Evolutionary conservation across 2,888 invertebrate species (phyloP), one percentile per base, ranked within the genome.

Genomic region (Nematopogon swammerdamellus): DNA sequence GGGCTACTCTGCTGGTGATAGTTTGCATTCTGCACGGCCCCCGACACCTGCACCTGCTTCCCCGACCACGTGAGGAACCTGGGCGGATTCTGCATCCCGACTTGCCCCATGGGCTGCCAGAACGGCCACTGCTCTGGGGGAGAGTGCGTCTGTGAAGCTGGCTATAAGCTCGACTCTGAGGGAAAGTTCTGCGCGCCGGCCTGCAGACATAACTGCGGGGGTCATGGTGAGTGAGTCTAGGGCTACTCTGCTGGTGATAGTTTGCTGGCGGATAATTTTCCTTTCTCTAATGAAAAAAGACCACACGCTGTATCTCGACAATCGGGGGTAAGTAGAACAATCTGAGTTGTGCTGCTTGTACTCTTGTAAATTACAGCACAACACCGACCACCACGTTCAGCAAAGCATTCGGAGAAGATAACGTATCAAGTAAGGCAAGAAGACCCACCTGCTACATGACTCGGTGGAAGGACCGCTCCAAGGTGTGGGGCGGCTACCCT

Each of bases 101-200:
- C 86, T 0, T 89, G 88, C 51, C 88, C 88, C 0, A 81, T 85
- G 17, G 85, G 85, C 1, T 89, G 88, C 56, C 79, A 84, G 53
- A 83, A 88, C 54, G 88, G 88, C 0, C 72, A 80, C 2, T 89
- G 88, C 54, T 72, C 83, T 53, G 70, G 80, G 0, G 76, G 82
- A 1, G 76, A 77, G 30, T 91, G 91, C 53, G 70, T 81, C 6
- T 91, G 91, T 59, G 82, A 81, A 59, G 67, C 80, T 45, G 79
- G 87, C 1, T 86, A 73, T 58, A 74, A 64, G 25, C 60, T 84
- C 49, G 85, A 86, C 54, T 64, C 70, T 0, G 75, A 82, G 1
- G 75, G 84, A 44, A 81, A 79, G 55, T 85, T 74, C 59, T 89
- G 89, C 56, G 58, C 80, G 1, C 87, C 89, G 0, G 65, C 68